Evolutionary conservation across 1,140 invertebrate genomes (phyloP).

Genomic region (Pogonomyrmex barbatus): DNA sequence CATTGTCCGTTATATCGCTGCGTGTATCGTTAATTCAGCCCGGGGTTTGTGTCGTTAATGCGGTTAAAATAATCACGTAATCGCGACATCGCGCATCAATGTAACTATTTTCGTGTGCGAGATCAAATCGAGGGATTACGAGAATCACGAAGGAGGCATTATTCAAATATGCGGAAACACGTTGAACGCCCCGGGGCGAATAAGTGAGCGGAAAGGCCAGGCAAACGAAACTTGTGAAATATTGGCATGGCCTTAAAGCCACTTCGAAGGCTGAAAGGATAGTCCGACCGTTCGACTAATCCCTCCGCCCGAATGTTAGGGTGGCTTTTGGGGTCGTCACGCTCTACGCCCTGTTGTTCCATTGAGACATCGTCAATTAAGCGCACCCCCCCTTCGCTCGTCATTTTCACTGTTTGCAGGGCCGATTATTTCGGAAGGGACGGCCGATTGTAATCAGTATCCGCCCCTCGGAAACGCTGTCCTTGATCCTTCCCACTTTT

Average conservation of each 20-base stretch:
- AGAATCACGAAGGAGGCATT: constrained; percentile 62
- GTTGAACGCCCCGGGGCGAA: constrained; percentile 11
- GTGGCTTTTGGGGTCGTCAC: constrained; percentile 67
- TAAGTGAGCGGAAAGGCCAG: constrained; percentile 22
- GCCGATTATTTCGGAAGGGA: constrained; percentile 63
- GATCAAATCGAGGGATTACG: constrained; percentile 42
- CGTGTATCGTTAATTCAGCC: constrained; percentile 9
- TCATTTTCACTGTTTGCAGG: constrained; percentile 78
- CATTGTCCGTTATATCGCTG: neutral
- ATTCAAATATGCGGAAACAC: constrained; percentile 54
- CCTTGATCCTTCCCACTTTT: constrained; percentile 36
- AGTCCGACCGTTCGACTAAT: constrained; percentile 29
- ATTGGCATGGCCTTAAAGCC: constrained; percentile 67
- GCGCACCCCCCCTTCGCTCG: constrained; percentile 72
- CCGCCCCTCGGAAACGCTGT: neutral
- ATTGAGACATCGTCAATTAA: constrained; percentile 82
- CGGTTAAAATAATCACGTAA: constrained; percentile 25
- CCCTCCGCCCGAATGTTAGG: constrained; percentile 57
- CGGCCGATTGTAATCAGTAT: constrained; percentile 37
- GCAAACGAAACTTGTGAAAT: constrained; percentile 60
- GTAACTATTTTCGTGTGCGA: constrained; percentile 42
- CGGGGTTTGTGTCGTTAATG: neutral
- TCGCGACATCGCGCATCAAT: constrained; percentile 38
- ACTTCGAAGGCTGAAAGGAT: constrained; percentile 46
- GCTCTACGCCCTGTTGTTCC: constrained; percentile 38